phyloP scores from a whole-genome alignment of 2,888 invertebrate genomes.

The Ochropleura leucogaster region DNA sequence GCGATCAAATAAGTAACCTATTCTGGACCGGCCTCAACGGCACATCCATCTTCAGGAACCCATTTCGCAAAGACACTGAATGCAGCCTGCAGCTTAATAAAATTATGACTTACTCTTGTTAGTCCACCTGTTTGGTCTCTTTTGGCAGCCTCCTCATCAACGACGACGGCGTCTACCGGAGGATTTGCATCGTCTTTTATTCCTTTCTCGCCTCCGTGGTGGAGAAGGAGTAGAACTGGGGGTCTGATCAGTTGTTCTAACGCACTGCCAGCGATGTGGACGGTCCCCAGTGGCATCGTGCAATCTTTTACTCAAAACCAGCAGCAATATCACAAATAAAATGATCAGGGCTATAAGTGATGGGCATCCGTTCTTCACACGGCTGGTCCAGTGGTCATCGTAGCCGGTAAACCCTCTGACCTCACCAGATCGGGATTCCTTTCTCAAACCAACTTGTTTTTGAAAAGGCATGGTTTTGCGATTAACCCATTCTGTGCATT shows the following conservation, averaged over 20 bases:
- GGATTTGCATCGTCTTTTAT: constrained; percentile 8
- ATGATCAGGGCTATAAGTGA: neutral
- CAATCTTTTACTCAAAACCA: constrained; percentile 11
- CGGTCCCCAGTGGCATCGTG: fast-evolving
- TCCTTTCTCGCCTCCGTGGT: neutral
- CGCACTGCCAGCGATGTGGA: neutral
- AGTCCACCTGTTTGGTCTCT: too few relatives aligned
- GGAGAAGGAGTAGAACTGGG: neutral
- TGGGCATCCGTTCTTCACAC: neutral
- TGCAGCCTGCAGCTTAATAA: neutral
- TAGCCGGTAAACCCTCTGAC: neutral
- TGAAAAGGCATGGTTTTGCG: neutral
- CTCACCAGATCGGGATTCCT: neutral
- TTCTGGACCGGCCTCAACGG: neutral
- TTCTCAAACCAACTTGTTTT: neutral
- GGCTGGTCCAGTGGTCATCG: neutral
- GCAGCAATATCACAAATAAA: constrained; percentile 1
- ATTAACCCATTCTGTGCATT: neutral
- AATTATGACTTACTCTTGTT: neutral
- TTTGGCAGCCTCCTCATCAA: neutral
- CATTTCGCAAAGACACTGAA: neutral
- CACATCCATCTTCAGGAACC: neutral
- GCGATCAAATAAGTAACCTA: neutral
- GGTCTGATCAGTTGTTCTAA: neutral
- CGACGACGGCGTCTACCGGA: neutral